Percentiles rank a stretch among this genome's conserved stretches.
These are phyloP conservation scores for Eristalis intricaria DNA, from an alignment of 2,888 invertebrate genomes.

Conservation along the genomic window DNA sequence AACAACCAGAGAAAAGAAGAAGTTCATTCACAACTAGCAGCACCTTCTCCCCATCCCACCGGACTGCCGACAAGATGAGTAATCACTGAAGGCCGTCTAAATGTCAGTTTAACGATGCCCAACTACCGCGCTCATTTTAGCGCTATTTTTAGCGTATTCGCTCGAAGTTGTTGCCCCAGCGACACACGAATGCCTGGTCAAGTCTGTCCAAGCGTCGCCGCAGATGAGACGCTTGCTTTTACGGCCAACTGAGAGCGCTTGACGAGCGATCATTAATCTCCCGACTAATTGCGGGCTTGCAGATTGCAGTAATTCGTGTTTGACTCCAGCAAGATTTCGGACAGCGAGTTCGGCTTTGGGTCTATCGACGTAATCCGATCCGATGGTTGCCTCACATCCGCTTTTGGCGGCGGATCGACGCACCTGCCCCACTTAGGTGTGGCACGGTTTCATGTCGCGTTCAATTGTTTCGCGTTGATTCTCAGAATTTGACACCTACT, in stretches of 20 bases:
- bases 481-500: constrained; percentile 18
- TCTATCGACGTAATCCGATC: constrained; percentile 12
- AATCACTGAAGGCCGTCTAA: constrained; percentile 32
- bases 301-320: constrained; percentile 15
- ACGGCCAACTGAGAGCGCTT: constrained; percentile 27
- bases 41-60: not conserved
- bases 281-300: constrained; percentile 49
- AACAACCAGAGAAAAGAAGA: not conserved
- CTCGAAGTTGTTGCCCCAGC: constrained; percentile 11
- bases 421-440: constrained; percentile 23
- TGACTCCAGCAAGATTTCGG: not conserved
- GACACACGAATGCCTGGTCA: not conserved
- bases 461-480: constrained; percentile 22
- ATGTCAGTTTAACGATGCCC: constrained; percentile 41
- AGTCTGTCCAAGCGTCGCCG: not conserved
- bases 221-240: not conserved
- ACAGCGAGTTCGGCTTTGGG: not conserved
- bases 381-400: constrained; percentile 27
- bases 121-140: constrained; percentile 2
- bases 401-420: not conserved
- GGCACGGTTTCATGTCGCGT: constrained; percentile 25
- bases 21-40: not conserved
- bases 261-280: constrained; percentile 60
- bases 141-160: constrained; percentile 32
- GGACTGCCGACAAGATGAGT: not conserved